Conservation (phyloP, 2,797 vertebrate species). For the Mus caroli region DNA sequence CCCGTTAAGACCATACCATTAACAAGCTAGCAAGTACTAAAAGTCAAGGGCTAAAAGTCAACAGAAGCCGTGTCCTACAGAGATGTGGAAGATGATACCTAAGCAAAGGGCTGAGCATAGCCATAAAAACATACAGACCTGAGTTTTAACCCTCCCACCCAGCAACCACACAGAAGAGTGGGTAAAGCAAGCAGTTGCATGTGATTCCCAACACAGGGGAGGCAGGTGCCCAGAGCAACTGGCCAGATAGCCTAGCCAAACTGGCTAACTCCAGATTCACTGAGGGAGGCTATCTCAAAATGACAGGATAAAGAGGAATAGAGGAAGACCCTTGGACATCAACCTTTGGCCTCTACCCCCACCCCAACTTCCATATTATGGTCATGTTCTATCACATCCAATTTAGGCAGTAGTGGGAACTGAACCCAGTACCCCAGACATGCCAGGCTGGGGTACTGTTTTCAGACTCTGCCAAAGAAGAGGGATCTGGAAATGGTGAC, state of each 20-base stretch:
- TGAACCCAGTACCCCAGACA: neutral
- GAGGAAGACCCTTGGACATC: neutral
- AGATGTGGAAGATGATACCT: neutral
- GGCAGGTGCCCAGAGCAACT: neutral
- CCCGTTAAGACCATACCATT: neutral
- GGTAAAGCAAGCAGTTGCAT: neutral
- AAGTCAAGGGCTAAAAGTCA: neutral
- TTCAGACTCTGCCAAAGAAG: neutral
- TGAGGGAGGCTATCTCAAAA: neutral
- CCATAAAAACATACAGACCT: accelerated
- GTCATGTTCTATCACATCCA: neutral
- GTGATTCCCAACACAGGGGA: neutral
- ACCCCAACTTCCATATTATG: no score
- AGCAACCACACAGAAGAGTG: neutral
- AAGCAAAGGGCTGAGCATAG: neutral
- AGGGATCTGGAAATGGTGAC: neutral
- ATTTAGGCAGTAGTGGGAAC: neutral
- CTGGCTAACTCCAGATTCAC: neutral
- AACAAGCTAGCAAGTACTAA: neutral
- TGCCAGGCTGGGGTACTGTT: neutral
- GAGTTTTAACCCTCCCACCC: neutral
- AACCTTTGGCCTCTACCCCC: neutral
- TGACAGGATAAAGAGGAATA: neutral
- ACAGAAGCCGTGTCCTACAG: neutral
- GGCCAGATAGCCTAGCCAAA: neutral